A percentile compares a stretch with the other conserved stretches of the same genome.
These are phyloP conservation scores for Steatocranus sp. DNA, from an alignment of 2,797 vertebrate species.

Conservation along the genomic window DNA sequence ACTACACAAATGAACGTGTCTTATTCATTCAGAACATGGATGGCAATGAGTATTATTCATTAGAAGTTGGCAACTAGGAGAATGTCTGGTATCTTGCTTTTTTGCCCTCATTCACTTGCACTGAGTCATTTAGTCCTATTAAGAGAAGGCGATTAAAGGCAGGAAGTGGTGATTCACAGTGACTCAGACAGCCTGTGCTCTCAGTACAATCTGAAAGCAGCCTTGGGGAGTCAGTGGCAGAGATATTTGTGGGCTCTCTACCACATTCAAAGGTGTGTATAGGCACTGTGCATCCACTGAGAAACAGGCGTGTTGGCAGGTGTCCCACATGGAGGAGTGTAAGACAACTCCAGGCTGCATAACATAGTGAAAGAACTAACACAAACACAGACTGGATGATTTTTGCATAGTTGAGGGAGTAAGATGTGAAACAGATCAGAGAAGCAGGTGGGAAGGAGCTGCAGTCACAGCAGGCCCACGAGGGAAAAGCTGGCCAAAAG, in stretches of 20 bases:
- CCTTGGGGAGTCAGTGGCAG: background rate
- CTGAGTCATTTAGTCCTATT: conserved; percentile 9
- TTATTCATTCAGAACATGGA: conserved; percentile 73
- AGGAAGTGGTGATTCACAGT: background rate
- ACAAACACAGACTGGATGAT: conserved; percentile 10
- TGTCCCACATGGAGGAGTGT: conserved; percentile 31
- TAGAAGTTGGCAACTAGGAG: conserved; percentile 45
- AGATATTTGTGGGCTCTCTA: background rate
- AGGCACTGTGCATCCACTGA: conserved; percentile 13
- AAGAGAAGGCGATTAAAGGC: conserved; percentile 25
- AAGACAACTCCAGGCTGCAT: conserved; percentile 29
- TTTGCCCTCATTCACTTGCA: conserved; percentile 3
- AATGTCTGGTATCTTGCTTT: conserved; percentile 6
- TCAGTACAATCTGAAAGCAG: background rate
- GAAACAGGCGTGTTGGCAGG: conserved; percentile 39
- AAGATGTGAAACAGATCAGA: background rate
- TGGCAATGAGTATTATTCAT: conserved; percentile 72
- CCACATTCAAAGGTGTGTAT: conserved; percentile 62
- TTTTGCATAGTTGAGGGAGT: conserved; percentile 1
- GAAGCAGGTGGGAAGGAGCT: background rate
- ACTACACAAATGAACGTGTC: conserved; percentile 43
- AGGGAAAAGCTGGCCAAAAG: background rate
- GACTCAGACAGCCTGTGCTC: background rate
- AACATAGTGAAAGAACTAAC: background rate
- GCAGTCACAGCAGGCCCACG: background rate